Evolutionary conservation across 2,888 invertebrate genomes (phyloP).

Genomic region (Nysson spinosus): DNA sequence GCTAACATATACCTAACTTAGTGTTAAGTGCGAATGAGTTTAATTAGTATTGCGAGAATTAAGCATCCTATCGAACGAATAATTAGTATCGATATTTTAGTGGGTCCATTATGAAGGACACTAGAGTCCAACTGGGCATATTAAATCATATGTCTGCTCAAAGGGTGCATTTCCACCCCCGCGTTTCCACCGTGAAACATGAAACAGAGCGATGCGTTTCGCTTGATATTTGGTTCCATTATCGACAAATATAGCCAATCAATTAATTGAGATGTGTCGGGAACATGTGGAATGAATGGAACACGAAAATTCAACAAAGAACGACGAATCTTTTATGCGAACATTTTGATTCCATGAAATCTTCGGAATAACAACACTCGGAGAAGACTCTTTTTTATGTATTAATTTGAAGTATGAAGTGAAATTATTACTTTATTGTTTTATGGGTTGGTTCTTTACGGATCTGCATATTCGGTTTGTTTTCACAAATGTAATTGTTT

Average conservation of each 20-base stretch:
- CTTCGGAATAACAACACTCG: too few species aligned
- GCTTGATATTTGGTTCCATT: constrained; percentile 24
- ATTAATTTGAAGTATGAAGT: too few species aligned
- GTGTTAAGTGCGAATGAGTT: too few species aligned
- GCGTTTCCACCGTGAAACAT: not conserved
- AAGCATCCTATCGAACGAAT: constrained; percentile 6
- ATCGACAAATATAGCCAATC: constrained; percentile 18
- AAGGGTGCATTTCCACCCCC: too few species aligned
- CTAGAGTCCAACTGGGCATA: constrained; percentile 12
- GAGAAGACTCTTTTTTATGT: too few species aligned
- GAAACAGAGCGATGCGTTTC: constrained; percentile 25
- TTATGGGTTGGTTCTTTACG: too few species aligned
- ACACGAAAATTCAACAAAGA: not conserved
- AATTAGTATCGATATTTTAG: constrained; percentile 47
- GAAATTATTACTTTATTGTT: too few species aligned
- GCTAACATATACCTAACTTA: constrained; percentile 18
- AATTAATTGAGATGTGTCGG: constrained; percentile 14
- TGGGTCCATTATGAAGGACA: constrained; percentile 34
- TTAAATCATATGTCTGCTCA: constrained; percentile 26
- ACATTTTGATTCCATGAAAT: too few species aligned
- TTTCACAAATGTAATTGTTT: too few species aligned
- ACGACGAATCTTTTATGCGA: too few species aligned
- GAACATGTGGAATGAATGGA: not conserved
- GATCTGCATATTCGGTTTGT: too few species aligned
- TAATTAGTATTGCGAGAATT: constrained; percentile 6